These are phyloP conservation scores for Salmo trutta DNA, from an alignment of 2,797 vertebrate genomes.

Conservation along the genomic window DNA sequence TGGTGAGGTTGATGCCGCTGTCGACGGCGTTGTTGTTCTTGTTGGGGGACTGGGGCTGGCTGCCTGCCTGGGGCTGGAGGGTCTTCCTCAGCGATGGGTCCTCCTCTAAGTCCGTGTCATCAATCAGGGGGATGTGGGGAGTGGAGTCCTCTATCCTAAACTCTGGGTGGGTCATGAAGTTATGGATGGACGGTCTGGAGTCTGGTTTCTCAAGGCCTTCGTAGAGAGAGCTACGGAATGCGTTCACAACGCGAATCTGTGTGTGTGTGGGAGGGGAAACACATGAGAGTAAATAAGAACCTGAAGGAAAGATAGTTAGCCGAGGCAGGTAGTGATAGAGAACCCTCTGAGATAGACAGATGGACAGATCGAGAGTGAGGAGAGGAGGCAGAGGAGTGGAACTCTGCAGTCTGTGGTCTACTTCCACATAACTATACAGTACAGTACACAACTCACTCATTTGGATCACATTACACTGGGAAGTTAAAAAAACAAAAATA, in stretches of 20 bases:
- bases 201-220: slow-evolving; percentile 99
- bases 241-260: slow-evolving; percentile 99
- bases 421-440: slow-evolving; percentile 75
- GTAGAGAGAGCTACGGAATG: slow-evolving; percentile 99
- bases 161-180: slow-evolving; percentile 99
- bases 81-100: slow-evolving; percentile 88
- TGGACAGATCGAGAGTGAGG: slow-evolving; percentile 40
- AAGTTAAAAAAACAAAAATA: too few relatives aligned
- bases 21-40: slow-evolving; percentile 99
- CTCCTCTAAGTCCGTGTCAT: slow-evolving; percentile 92
- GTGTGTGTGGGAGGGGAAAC: slow-evolving; percentile 42
- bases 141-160: slow-evolving; percentile 99
- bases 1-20: slow-evolving; percentile 97
- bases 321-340: slow-evolving; percentile 67
- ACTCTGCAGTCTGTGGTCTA: slow-evolving; percentile 77
- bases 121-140: slow-evolving; percentile 97
- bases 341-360: slow-evolving; percentile 53
- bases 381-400: slow-evolving; percentile 74
- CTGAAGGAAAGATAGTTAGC: slow-evolving; percentile 44
- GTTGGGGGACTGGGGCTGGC: slow-evolving; percentile 95
- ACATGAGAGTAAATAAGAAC: neutral
- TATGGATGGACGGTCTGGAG: slow-evolving; percentile 99
- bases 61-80: slow-evolving; percentile 69
- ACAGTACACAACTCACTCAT: slow-evolving; percentile 77
- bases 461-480: slow-evolving; percentile 70